Evolutionary conservation across 1,140 invertebrate genomes (phyloP), one percentile per base, ranked within the genome.

Genomic region (Hylaeus anthracinus): DNA sequence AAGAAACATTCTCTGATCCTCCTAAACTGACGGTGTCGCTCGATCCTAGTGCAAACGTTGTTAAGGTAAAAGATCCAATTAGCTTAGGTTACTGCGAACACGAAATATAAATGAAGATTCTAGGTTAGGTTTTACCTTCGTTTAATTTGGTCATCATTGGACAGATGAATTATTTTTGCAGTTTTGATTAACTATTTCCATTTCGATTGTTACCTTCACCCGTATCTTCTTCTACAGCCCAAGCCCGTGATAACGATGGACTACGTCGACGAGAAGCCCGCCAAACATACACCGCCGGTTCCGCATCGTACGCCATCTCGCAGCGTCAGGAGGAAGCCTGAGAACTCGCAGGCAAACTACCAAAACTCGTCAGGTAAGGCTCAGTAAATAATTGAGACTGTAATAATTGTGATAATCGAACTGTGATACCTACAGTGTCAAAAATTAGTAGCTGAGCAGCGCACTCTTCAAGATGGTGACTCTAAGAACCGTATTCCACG

Each of bases 221-320:
- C 45, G 1, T 66, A 15, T 3, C 43, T 45, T 56, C 37, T 41
- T 75, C 76, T n/a, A n/a, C 8, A 85, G 84, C 0, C 37, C 9
- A 84, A 78, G 60, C 45, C 77, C 2, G 60, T 76, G 10, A 65
- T 74, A 3, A 69, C 86, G 9, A 67, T 89, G 53, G 73, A 85
- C 64, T 89, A 88, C 37, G 72, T 86, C 12, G 67, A 89, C 43
- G 88, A 88, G 56, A 90, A 73, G 60, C 48, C 15, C 0, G 71
- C 45, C 14, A 89, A 83, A 45, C 66, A 45, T 64, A 14, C 69
- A 10, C 61, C 77, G 3, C 72, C 85, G 1, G 61, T 79, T 41
- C 53, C 81, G 0, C 63, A 72, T 55, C 73, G 74, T 63, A 66
- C 77, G 3, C 81, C 88, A 3, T 80, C 79, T 4, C 74, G 76